Evolutionary conservation across 2,888 invertebrate species (phyloP).

Genomic region (Scrobipalpa atriplicella): DNA sequence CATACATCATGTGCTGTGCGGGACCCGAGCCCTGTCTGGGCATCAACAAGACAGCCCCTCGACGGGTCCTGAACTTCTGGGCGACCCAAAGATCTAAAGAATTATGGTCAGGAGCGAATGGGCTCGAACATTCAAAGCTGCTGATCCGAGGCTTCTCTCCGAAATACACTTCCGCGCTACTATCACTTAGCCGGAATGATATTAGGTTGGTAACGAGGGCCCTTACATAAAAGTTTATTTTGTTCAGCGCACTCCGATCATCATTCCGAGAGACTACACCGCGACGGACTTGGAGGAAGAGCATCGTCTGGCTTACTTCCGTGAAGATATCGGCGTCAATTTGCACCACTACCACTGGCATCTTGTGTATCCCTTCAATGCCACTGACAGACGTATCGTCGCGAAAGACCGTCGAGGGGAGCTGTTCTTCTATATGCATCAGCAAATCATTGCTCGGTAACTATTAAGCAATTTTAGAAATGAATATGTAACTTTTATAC

Average conservation of each 20-base stretch:
- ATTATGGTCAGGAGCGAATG: conserved; percentile 88
- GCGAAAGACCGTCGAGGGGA: conserved; percentile 90
- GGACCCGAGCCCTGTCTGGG: no score
- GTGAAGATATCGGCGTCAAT: conserved; percentile 92
- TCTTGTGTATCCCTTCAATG: conserved; percentile 88
- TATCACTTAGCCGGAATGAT: no score
- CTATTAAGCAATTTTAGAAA: background rate
- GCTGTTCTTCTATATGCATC: conserved; percentile 91
- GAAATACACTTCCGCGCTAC: no score
- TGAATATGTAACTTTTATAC: background rate
- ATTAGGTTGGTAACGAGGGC: no score
- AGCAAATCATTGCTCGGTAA: conserved; percentile 76
- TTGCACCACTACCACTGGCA: conserved; percentile 94
- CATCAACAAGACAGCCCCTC: conserved; percentile 88
- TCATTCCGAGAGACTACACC: conserved; percentile 89
- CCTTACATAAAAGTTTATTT: conserved; percentile 19
- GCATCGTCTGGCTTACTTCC: conserved; percentile 91
- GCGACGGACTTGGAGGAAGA: conserved; percentile 91
- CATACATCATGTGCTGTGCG: no score
- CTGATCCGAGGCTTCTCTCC: no score
- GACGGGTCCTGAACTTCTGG: conserved; percentile 91
- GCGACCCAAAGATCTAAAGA: no score
- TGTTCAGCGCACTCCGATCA: conserved; percentile 83
- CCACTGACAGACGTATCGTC: conserved; percentile 81
- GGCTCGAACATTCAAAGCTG: conserved; percentile 61